Evolutionary conservation across 2,113 vertebrate genomes (phyloP).

Genomic region (Mesocricetus auratus): DNA sequence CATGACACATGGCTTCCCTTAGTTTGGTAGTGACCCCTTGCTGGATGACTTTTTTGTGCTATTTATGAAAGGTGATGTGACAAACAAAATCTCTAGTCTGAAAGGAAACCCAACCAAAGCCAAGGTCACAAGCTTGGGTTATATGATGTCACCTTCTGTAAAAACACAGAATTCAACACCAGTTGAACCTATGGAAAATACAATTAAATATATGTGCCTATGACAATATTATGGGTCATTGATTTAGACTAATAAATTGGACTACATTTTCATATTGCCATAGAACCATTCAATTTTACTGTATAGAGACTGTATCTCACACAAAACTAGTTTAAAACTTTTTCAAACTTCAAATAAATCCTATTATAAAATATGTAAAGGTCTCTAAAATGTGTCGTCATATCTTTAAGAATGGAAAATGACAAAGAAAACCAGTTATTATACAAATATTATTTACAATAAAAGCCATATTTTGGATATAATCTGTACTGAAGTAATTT

Average conservation of each 20-base stretch:
- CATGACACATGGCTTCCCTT: conserved; percentile 62
- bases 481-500: background rate
- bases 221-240: background rate
- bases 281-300: conserved; percentile 28
- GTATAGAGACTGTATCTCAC: background rate
- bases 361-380: background rate
- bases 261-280: background rate
- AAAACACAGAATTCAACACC: background rate
- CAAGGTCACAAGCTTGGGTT: conserved; percentile 18
- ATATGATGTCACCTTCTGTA: conserved; percentile 40
- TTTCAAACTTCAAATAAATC: conserved; percentile 14
- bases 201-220: conserved; percentile 66
- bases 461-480: background rate
- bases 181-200: conserved; percentile 39
- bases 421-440: background rate
- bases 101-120: conserved; percentile 2
- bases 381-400: background rate
- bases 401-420: background rate
- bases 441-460: background rate
- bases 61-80: conserved; percentile 42
- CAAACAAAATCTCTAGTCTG: conserved; percentile 22
- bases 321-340: conserved; percentile 41
- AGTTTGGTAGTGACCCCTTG: background rate
- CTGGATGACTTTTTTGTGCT: conserved; percentile 41
- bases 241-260: conserved; percentile 5